Evolutionary conservation across 2,797 vertebrate species (phyloP).

Genomic region (Melanotaenia trifasciata): DNA sequence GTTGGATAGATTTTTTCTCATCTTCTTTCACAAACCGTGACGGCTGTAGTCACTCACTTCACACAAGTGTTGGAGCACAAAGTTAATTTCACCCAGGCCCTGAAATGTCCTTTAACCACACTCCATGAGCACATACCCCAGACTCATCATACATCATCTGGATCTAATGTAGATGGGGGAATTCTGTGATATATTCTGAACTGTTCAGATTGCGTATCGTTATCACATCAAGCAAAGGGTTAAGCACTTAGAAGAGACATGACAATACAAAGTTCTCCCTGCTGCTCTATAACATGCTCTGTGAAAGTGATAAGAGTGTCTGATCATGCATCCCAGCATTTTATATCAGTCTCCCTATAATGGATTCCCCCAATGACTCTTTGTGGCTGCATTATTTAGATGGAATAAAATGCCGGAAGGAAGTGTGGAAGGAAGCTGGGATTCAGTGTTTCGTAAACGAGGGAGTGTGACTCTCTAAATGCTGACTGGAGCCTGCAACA

Average conservation of each 20-base stretch:
- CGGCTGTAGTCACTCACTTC: conserved; percentile 50
- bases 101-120: conserved; percentile 71
- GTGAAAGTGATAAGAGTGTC: conserved; percentile 77
- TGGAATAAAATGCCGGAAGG: conserved; percentile 78
- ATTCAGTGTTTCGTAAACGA: conserved; percentile 65
- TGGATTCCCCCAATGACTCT: conserved; percentile 76
- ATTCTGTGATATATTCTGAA: conserved; percentile 56
- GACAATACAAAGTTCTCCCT: conserved; percentile 77
- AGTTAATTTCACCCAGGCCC: conserved; percentile 61
- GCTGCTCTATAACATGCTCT: conserved; percentile 72
- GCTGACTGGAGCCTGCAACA: conserved; percentile 63
- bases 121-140: conserved; percentile 52
- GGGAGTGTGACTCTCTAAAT: conserved; percentile 59
- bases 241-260: conserved; percentile 78
- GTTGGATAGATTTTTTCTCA: conserved; percentile 30
- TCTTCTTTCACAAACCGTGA: conserved; percentile 58
- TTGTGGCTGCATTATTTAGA: conserved; percentile 82
- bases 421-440: conserved; percentile 66
- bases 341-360: conserved; percentile 77
- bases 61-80: conserved; percentile 54
- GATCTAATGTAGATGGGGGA: conserved; percentile 59
- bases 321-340: conserved; percentile 77
- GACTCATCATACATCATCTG: conserved; percentile 62
- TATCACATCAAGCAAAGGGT: conserved; percentile 72
- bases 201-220: conserved; percentile 55